Base-by-base conservation (phyloP, 2,797 vertebrate genomes). In the Vultur gryphus region DNA sequence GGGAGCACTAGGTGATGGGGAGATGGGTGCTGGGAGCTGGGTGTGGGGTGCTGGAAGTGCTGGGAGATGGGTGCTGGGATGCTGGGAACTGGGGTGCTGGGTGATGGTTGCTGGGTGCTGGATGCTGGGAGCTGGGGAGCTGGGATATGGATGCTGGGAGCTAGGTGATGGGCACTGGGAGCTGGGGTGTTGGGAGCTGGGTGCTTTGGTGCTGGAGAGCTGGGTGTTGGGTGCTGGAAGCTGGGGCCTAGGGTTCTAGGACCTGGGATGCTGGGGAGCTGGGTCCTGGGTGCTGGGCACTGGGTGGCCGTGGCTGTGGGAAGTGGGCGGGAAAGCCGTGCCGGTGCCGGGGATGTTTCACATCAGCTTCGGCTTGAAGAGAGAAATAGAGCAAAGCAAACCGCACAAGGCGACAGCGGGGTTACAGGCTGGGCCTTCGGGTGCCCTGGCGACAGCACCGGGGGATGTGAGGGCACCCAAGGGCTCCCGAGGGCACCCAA, bases 391-490 rank as follows among this genome's bases (percentile, higher is more conserved):
- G 57, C n/a, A 13, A 17, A 62, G 24, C 48, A 25, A 70, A 55
- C 6, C 2, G 1, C 20, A 14, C 9, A 0, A 10, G 51, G 64
- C 6, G 19, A 26, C 37, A 13, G 44, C 1, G 1, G 29, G 39
- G 64, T 19, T 13, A 51, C 29, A 8, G 49, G n/a, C 33, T 44
- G 52, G 39, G 25, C n/a, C 31, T 20, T 35, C 1, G 26, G 58
- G 44, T 54, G 65, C 28, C 46, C 58, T 23, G 71, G 46, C 52
- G 46, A 48, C 67, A 66, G 54, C 26, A 23, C 21, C 4, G 2
- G 35, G n/a, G 43, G 18, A 24, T 6, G 5, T 3, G 28, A 37
- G 58, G n/a, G 61, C 78, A 57, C 31, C 59, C 67, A 28, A 37
- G 37, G 37, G 37, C 37, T 37, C 37, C 37, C 37, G 37, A 28